Percentiles rank a stretch among this genome's conserved stretches.
Evolutionary conservation across 2,797 vertebrate genomes (phyloP).

Genomic region (Gorsachius magnificus): DNA sequence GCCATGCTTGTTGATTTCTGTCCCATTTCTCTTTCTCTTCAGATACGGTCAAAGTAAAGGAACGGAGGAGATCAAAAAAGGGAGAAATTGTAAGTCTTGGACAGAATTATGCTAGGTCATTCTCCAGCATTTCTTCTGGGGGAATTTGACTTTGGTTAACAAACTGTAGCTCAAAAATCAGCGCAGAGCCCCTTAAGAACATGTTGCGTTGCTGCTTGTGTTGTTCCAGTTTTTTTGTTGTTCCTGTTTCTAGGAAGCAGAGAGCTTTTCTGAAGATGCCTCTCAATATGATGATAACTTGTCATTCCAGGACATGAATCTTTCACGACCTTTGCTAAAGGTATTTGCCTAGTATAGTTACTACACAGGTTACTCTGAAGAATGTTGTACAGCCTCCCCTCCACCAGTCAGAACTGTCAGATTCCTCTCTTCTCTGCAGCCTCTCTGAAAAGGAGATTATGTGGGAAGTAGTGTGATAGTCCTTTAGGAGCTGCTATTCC

Average conservation of each 20-base stretch:
- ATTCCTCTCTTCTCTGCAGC: neutral
- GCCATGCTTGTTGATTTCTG: neutral
- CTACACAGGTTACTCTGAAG: neutral
- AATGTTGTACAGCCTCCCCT: neutral
- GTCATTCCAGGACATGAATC: constrained; percentile 94
- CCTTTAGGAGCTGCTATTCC: neutral
- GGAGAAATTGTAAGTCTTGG: constrained; percentile 60
- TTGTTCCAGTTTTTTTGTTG: neutral
- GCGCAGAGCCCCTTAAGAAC: neutral
- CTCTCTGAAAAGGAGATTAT: neutral
- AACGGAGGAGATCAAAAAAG: constrained; percentile 78
- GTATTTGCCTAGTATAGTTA: constrained; percentile 67
- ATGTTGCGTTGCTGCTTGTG: neutral
- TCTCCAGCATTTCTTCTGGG: neutral
- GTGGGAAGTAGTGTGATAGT: neutral
- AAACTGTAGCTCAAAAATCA: neutral
- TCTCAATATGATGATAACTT: constrained; percentile 89
- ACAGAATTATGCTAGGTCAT: neutral
- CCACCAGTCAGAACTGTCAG: neutral
- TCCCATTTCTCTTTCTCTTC: neutral
- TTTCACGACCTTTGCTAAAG: constrained; percentile 95
- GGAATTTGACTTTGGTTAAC: neutral
- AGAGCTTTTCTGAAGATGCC: constrained; percentile 88
- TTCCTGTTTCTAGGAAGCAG: constrained; percentile 71
- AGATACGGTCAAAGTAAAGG: constrained; percentile 90